Conservation (phyloP, 1,140 invertebrate genomes). For the Neotoxoptera formosana region DNA sequence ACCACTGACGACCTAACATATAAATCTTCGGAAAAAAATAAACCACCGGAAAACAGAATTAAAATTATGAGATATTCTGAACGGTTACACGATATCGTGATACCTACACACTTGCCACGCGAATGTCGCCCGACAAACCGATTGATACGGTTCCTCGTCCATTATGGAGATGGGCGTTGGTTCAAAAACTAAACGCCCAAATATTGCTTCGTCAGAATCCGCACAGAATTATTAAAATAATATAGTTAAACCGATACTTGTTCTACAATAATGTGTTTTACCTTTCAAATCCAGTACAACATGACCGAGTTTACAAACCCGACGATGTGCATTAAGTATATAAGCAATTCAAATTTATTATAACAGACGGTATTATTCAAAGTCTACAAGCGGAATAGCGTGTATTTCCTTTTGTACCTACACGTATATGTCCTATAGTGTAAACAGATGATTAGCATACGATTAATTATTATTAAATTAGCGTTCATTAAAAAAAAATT, state of each 20-base stretch:
- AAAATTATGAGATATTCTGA: not conserved
- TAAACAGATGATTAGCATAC: not conserved
- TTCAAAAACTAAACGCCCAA: not conserved
- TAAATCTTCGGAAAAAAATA: not conserved
- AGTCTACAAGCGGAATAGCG: not conserved
- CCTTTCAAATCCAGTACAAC: not conserved
- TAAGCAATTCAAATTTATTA: slow-evolving; percentile 6
- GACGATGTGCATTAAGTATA: not conserved
- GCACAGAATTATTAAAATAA: not conserved
- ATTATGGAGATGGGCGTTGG: no score
- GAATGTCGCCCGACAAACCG: not conserved
- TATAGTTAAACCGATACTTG: not conserved
- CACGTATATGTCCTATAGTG: not conserved
- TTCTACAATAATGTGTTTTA: not conserved
- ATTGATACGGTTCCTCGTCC: no score
- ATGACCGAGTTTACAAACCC: not conserved
- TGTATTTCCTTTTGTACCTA: not conserved
- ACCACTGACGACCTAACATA: not conserved
- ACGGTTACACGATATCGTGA: not conserved
- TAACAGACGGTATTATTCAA: not conserved
- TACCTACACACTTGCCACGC: not conserved
- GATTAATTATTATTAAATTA: slow-evolving; percentile 19
- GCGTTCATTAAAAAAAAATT: not conserved
- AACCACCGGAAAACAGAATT: not conserved
- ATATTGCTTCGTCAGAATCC: not conserved